These are phyloP conservation scores for Notechis scutatus DNA, from an alignment of 2,113 vertebrate genomes.

Conservation along the genomic window DNA sequence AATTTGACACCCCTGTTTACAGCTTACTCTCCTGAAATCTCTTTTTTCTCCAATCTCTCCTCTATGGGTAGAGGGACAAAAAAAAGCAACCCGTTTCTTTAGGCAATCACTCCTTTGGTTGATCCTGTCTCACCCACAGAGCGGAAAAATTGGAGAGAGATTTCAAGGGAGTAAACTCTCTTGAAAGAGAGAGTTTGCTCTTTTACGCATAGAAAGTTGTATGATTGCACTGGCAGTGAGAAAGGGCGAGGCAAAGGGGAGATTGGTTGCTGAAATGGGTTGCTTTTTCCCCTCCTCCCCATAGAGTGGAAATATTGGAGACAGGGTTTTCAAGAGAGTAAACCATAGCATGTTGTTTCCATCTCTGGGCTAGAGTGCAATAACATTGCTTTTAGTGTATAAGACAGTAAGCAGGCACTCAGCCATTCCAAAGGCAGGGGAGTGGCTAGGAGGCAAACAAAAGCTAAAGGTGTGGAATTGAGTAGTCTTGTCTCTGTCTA, in stretches of 20 bases:
- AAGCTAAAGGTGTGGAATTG: background rate
- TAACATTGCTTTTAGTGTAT: background rate
- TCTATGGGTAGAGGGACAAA: background rate
- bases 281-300: background rate
- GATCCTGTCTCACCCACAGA: background rate
- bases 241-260: background rate
- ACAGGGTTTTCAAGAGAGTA: background rate
- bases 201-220: background rate
- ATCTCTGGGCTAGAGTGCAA: background rate
- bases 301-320: background rate
- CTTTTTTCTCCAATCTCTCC: background rate
- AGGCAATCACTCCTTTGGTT: background rate
- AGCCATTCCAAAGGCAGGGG: background rate
- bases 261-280: background rate
- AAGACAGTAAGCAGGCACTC: background rate
- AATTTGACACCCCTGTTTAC: too few species aligned
- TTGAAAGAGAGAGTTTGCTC: background rate
- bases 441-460: background rate
- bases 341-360: background rate
- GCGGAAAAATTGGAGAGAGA: background rate
- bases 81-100: background rate
- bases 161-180: background rate
- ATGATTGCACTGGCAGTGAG: background rate
- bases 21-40: background rate
- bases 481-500: background rate